phyloP scores from a whole-genome alignment of 2,113 vertebrate genomes.

The Oncorhynchus masou region DNA sequence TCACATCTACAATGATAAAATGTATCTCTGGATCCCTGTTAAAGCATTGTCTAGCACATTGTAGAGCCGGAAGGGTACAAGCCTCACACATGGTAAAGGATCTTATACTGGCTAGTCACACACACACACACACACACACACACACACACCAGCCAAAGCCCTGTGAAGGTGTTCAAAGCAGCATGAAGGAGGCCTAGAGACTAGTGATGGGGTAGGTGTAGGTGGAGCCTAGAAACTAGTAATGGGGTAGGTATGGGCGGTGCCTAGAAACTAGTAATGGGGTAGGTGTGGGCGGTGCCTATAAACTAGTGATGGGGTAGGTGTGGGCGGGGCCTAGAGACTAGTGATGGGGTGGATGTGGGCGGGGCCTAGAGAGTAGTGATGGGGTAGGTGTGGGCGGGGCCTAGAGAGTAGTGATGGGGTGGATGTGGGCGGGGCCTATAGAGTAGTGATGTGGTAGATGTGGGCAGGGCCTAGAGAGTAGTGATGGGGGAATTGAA shows the following conservation, averaged over 20 bases:
- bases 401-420: neutral
- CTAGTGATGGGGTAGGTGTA: neutral
- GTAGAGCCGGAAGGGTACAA: constrained; percentile 1
- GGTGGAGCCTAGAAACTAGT: neutral
- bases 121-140: neutral
- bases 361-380: neutral
- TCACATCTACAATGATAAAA: neutral
- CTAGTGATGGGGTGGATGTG: neutral
- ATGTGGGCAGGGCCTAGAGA: neutral
- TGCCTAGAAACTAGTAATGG: no score
- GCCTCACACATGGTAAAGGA: neutral
- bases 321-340: neutral
- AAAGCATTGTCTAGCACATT: constrained; percentile 9
- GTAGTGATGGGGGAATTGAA: constrained; percentile 4
- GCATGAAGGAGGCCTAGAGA: constrained; percentile 30
- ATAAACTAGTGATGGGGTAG: neutral
- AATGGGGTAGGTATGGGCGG: no score
- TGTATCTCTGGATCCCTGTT: neutral
- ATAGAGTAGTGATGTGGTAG: neutral
- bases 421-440: constrained; percentile 10
- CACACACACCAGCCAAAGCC: constrained; percentile 21
- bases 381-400: constrained; percentile 6
- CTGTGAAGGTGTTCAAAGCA: constrained; percentile 36
- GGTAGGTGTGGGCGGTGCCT: no score
- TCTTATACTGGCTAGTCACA: constrained; percentile 8